These are phyloP conservation scores for Entosphenus tridentatus DNA, from an alignment of 2,113 vertebrate species.

Conservation along the genomic window DNA sequence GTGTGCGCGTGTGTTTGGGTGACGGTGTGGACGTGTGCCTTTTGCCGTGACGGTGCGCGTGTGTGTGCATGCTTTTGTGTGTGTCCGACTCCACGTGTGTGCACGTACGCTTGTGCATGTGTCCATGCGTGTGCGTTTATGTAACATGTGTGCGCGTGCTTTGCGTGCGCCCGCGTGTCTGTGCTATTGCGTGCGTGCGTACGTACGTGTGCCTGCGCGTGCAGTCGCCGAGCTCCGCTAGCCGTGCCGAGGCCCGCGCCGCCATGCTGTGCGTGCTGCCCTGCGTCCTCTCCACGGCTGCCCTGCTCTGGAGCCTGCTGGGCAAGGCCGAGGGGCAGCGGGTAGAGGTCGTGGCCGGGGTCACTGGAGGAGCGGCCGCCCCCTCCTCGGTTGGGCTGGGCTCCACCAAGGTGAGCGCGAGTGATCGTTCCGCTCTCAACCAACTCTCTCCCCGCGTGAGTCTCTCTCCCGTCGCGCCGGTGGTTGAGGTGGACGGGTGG, in stretches of 20 bases:
- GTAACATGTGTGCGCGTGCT: too few species aligned
- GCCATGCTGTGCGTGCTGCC: constrained; percentile 84
- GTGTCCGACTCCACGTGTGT: too few species aligned
- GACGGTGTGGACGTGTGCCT: too few species aligned
- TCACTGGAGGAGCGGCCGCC: constrained; percentile 12
- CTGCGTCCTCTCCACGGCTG: constrained; percentile 92
- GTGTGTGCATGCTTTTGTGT: too few species aligned
- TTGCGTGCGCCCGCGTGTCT: too few species aligned
- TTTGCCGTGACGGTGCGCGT: too few species aligned
- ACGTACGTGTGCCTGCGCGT: constrained; percentile 8
- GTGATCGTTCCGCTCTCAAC: constrained; percentile 3
- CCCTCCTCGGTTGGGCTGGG: constrained; percentile 83
- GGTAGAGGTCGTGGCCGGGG: neutral
- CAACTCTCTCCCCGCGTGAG: neutral
- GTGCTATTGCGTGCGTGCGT: too few species aligned
- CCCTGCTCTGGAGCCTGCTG: constrained; percentile 70
- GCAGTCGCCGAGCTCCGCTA: neutral
- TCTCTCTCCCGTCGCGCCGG: neutral
- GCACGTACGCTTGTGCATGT: too few species aligned
- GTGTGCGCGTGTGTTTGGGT: too few species aligned
- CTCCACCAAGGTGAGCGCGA: constrained; percentile 54
- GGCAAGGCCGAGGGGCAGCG: constrained; percentile 48
- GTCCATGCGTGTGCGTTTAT: too few species aligned
- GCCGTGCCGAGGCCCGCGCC: constrained; percentile 42
- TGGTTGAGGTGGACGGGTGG: neutral